Conservation (phyloP, 2,888 invertebrate genomes). For the Brachypalpus laphriformis region DNA sequence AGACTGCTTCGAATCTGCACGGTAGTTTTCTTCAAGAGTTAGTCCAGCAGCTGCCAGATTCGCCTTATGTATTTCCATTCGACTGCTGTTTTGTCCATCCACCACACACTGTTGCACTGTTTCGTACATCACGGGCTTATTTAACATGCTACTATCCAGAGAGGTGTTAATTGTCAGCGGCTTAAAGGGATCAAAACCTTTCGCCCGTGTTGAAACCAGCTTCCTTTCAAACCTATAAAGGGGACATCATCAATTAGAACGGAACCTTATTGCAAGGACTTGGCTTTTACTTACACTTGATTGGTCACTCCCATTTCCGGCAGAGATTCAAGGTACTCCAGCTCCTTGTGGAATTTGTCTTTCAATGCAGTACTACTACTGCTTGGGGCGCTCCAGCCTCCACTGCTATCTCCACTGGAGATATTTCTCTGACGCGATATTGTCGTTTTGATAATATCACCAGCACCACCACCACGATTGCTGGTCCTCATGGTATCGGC, state of each 20-base stretch:
- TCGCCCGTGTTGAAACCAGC: slow-evolving; percentile 81
- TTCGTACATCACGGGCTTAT: slow-evolving; percentile 63
- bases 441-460: slow-evolving; percentile 57
- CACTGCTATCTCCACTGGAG: slow-evolving; percentile 49
- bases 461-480: slow-evolving; percentile 70
- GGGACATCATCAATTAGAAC: background rate
- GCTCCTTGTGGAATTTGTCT: slow-evolving; percentile 80
- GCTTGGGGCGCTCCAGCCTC: slow-evolving; percentile 51
- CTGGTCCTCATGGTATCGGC: slow-evolving; percentile 61
- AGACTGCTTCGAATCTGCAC: slow-evolving; percentile 75
- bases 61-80: slow-evolving; percentile 81
- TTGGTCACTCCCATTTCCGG: slow-evolving; percentile 82
- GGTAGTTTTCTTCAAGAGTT: slow-evolving; percentile 68
- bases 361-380: slow-evolving; percentile 75
- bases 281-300: slow-evolving; percentile 79
- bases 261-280: background rate
- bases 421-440: slow-evolving; percentile 51
- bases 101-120: slow-evolving; percentile 76
- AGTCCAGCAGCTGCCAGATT: slow-evolving; percentile 78
- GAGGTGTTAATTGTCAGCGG: slow-evolving; percentile 80
- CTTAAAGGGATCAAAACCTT: slow-evolving; percentile 81
- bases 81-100: slow-evolving; percentile 79
- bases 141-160: slow-evolving; percentile 45
- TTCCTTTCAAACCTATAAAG: slow-evolving; percentile 80
- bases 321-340: slow-evolving; percentile 81